These are phyloP conservation scores for Alexandromys oeconomus DNA, from an alignment of 2,797 vertebrate genomes.

Conservation along the genomic window DNA sequence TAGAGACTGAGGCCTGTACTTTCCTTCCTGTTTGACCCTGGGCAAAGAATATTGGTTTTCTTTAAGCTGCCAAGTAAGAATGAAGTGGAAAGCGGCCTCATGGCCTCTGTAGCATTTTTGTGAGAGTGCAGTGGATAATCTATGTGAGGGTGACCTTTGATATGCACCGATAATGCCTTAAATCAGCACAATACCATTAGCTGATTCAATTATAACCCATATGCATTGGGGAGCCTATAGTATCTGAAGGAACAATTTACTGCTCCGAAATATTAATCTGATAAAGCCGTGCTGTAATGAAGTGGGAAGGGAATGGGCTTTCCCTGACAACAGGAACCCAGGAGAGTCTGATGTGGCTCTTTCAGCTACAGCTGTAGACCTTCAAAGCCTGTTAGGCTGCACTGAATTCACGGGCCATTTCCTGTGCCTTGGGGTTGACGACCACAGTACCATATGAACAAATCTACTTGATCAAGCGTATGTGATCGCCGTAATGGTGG, in stretches of 20 bases:
- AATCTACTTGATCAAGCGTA: constrained; percentile 1
- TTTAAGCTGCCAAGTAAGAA: neutral
- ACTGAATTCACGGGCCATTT: constrained; percentile 36
- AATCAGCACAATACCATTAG: constrained; percentile 46
- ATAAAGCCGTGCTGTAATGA: constrained; percentile 9
- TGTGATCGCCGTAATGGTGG: neutral
- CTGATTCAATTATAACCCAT: constrained; percentile 46
- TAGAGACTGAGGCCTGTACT: neutral
- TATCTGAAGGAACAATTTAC: constrained; percentile 64
- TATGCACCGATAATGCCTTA: neutral
- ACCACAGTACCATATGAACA: constrained; percentile 27
- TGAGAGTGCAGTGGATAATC: neutral
- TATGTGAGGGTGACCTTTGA: neutral
- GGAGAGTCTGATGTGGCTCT: neutral
- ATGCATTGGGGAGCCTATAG: neutral
- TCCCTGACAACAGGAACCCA: constrained; percentile 12
- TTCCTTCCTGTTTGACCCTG: neutral
- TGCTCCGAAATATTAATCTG: constrained; percentile 68
- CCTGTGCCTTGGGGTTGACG: neutral
- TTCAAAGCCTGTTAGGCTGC: constrained; percentile 18
- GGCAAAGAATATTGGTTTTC: neutral
- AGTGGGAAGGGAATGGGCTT: constrained; percentile 53
- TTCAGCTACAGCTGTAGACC: neutral
- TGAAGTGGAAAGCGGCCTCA: neutral
- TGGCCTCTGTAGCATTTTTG: constrained; percentile 23